These are phyloP conservation scores for Salvelinus fontinalis DNA, from an alignment of 2,113 vertebrate species.

Conservation along the genomic window DNA sequence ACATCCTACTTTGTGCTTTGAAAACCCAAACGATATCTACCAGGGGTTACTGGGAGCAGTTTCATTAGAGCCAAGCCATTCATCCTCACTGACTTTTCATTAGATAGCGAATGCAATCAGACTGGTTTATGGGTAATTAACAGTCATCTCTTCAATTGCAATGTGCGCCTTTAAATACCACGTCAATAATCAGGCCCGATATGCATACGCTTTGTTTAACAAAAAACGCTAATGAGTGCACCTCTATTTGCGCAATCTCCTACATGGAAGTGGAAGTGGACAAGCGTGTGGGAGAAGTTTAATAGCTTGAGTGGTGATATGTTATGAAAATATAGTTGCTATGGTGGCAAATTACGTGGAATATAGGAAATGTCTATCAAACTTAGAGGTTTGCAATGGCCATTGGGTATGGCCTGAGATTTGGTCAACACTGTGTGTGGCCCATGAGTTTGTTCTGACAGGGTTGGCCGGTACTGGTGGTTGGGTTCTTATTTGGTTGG, in stretches of 20 bases:
- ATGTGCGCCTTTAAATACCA: conserved; percentile 50
- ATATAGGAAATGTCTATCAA: background rate
- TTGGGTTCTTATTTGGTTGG: too few relatives aligned
- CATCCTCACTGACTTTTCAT: conserved; percentile 51
- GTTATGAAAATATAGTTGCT: background rate
- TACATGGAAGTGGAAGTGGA: conserved; percentile 34
- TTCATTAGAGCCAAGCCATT: conserved; percentile 46
- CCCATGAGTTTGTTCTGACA: too few relatives aligned
- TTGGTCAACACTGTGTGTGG: too few relatives aligned
- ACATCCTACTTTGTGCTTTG: background rate
- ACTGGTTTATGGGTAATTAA: conserved; percentile 56
- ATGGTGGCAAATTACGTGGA: background rate
- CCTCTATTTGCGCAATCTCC: conserved; percentile 56
- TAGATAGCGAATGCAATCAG: conserved; percentile 55
- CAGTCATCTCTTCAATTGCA: conserved; percentile 54
- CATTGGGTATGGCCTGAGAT: too few relatives aligned
- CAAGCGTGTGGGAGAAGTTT: conserved; percentile 14
- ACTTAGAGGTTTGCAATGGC: too few relatives aligned
- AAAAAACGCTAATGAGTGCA: conserved; percentile 64
- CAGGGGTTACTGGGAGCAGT: conserved; percentile 18
- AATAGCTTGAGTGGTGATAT: background rate
- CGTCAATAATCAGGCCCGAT: conserved; percentile 49
- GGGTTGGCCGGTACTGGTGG: too few relatives aligned
- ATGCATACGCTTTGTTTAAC: conserved; percentile 57
- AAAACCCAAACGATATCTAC: conserved; percentile 19